Base-by-base conservation (phyloP, 2,888 invertebrate genomes). In the Cerastis rubricosa region DNA sequence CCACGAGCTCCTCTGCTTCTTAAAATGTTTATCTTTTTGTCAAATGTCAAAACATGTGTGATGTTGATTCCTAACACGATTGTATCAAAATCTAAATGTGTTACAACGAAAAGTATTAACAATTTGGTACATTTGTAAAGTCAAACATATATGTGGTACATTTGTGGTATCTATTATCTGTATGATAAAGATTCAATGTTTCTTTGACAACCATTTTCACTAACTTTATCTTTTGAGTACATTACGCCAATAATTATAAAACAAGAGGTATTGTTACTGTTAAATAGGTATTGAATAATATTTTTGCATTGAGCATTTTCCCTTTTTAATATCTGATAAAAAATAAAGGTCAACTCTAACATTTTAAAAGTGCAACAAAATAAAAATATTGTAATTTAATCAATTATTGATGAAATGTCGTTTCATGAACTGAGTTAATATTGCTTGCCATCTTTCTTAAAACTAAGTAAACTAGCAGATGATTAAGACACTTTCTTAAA, bases 171-270 rank as follows among this genome's bases (percentile, higher is more conserved):
- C 67, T 49, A 8, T 5, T 77, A 65, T 76, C 57, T 35, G 0
- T 19, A 19, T n/a, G 80, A 80, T 83, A 70, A 8, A 65, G 5
- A 61, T 83, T 69, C 83, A 25, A 49, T 29, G 65, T 43, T 63
- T 40, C 57, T 83, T 83, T 80, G 83, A 83, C 79, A 59, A 83
- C 45, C 51, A 78, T 80, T 83, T 65, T 47, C 78, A 69, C 78
- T 35, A 2, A 35, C n/a, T 51, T 83, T 80, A 80, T 80, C 83
- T 83, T 49, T 69, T 47, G 77, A 54, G 78, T 66, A 77, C 35
- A 40, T 49, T 51, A 69, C 51, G 40, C 11, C 69, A n/a, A 64
- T 1, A 64, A 83, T 59, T 69, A 59, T 35, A 54, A 45, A 29
- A 68, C 43, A 35, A 25, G 14, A 43, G 17, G n/a, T 19, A 49